Evolutionary conservation across 2,113 vertebrate species (phyloP).

Genomic region (Parus major): DNA sequence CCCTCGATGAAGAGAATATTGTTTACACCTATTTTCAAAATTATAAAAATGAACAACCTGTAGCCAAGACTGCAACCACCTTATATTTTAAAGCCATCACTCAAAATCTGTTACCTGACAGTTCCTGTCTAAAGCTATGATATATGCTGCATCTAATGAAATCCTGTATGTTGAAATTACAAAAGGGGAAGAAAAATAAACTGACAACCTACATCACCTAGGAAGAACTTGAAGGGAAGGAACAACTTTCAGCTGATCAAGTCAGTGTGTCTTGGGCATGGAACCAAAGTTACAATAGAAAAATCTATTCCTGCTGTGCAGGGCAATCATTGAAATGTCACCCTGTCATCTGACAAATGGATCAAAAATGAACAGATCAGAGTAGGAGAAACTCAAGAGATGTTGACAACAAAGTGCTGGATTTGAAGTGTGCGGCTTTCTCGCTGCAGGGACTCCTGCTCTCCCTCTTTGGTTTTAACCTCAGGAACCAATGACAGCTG

Average conservation of each 20-base stretch:
- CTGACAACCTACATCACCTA: conserved; percentile 61
- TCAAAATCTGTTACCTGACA: conserved; percentile 79
- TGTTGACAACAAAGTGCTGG: conserved; percentile 67
- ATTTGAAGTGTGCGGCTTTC: conserved; percentile 70
- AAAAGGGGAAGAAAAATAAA: conserved; percentile 33
- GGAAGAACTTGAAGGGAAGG: conserved; percentile 52
- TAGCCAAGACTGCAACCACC: conserved; percentile 73
- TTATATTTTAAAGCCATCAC: conserved; percentile 81
- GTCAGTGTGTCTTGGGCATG: conserved; percentile 77
- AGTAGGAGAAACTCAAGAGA: conserved; percentile 64
- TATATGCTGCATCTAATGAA: conserved; percentile 83
- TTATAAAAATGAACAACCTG: conserved; percentile 56
- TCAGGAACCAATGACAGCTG: conserved; percentile 79
- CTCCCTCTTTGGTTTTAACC: conserved; percentile 75
- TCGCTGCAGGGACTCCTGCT: conserved; percentile 67
- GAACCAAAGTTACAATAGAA: conserved; percentile 90
- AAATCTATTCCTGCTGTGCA: conserved; percentile 95
- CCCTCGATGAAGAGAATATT: conserved; percentile 77
- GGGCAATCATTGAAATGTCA: conserved; percentile 79
- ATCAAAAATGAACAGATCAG: conserved; percentile 55
- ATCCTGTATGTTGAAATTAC: conserved; percentile 66
- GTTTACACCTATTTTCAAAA: conserved; percentile 75
- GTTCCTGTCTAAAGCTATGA: conserved; percentile 76
- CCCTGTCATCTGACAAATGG: conserved; percentile 58
- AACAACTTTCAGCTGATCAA: conserved; percentile 70